Evolutionary conservation across 2,113 vertebrate species (phyloP).

Genomic region (Petaurus breviceps): DNA sequence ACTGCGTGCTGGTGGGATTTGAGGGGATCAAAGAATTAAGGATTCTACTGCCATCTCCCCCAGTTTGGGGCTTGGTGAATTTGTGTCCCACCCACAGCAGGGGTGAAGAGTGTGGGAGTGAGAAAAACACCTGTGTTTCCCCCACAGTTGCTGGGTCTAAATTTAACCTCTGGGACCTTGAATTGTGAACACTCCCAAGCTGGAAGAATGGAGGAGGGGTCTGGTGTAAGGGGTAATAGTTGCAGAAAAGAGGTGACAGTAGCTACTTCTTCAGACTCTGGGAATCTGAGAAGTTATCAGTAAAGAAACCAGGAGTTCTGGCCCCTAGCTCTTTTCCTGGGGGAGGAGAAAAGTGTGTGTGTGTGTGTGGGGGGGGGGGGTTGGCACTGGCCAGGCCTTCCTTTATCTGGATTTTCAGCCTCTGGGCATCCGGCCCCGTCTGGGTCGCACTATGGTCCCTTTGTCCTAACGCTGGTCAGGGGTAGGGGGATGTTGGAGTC

Average conservation of each 20-base stretch:
- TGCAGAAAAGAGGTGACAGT: constrained; percentile 27
- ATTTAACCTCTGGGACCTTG: constrained; percentile 78
- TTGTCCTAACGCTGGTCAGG: constrained; percentile 69
- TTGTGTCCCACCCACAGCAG: constrained; percentile 51
- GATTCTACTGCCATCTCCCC: constrained; percentile 1
- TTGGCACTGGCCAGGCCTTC: constrained; percentile 48
- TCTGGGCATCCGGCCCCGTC: constrained; percentile 79
- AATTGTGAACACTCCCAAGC: constrained; percentile 74
- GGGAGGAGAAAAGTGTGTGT: constrained; percentile 48
- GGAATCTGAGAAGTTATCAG: background rate
- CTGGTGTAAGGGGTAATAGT: constrained; percentile 52
- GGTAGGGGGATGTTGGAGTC: constrained; percentile 44
- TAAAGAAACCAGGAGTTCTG: constrained; percentile 8
- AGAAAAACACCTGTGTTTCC: constrained; percentile 76
- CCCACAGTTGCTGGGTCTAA: constrained; percentile 79
- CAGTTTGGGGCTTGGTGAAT: constrained; percentile 44
- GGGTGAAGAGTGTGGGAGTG: constrained; percentile 54
- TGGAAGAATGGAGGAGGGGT: constrained; percentile 63
- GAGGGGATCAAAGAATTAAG: constrained; percentile 17
- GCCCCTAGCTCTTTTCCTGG: constrained; percentile 17
- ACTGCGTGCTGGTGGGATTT: constrained; percentile 5
- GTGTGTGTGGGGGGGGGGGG: constrained; percentile 7
- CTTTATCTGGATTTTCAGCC: constrained; percentile 74
- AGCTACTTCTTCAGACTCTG: constrained; percentile 18
- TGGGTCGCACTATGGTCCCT: constrained; percentile 72